Percentiles rank a stretch among this genome's conserved stretches.
Conservation (phyloP, 2,888 invertebrate genomes). For the Stenodera caucasica region DNA sequence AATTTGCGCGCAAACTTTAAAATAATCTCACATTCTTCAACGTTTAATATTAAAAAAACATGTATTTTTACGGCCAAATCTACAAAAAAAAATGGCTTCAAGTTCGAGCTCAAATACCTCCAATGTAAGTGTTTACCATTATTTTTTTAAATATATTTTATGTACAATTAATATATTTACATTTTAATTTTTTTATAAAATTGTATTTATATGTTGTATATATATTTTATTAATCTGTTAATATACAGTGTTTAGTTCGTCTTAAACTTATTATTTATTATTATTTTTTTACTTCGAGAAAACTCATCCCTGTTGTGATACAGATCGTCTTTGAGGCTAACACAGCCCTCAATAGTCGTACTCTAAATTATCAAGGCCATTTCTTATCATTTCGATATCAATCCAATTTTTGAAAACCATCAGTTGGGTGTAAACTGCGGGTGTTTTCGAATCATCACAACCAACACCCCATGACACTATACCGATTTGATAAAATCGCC, state of each 20-base stretch:
- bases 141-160: constrained; percentile 28
- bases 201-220: constrained; percentile 40
- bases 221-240: constrained; percentile 43
- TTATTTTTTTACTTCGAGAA: too few species aligned
- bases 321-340: too few species aligned
- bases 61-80: too few species aligned
- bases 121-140: constrained; percentile 29
- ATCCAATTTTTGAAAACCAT: constrained; percentile 72
- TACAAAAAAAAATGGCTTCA: too few species aligned
- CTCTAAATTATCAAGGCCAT: background rate
- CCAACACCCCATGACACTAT: constrained; percentile 88
- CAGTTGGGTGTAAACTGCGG: constrained; percentile 79
- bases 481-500: constrained; percentile 72
- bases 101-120: too few species aligned
- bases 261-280: too few species aligned
- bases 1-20: too few species aligned
- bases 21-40: too few species aligned
- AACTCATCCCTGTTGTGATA: too few species aligned
- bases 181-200: constrained; percentile 21
- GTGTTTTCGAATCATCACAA: constrained; percentile 68
- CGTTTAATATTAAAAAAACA: too few species aligned
- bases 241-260: constrained; percentile 33
- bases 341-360: background rate
- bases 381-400: constrained; percentile 60
- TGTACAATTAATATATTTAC: constrained; percentile 22